Conservation (phyloP, 2,888 invertebrate species). For the Napeogenes sylphis region DNA sequence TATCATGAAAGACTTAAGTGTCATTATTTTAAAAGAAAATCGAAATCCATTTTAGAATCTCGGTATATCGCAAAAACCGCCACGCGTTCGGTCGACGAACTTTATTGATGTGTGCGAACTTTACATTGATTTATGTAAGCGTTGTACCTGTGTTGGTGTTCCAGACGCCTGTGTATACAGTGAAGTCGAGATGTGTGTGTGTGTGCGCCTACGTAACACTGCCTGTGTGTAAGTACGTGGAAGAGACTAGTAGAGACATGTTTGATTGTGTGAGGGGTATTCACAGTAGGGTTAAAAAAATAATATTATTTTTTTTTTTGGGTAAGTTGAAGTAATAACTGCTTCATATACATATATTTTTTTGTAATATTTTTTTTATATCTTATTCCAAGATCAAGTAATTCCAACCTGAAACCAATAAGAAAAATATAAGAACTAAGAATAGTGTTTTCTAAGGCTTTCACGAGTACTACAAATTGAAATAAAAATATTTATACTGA, state of each 20-base stretch:
- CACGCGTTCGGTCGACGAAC: slow-evolving; percentile 48
- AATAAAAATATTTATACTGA: too few species aligned
- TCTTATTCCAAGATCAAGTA: too few species aligned
- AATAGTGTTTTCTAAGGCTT: too few species aligned
- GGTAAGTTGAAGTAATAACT: too few species aligned
- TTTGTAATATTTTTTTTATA: too few species aligned
- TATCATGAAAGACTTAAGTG: slow-evolving; percentile 6
- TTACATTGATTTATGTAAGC: slow-evolving; percentile 19
- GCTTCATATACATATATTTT: too few species aligned
- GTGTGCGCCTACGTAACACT: slow-evolving; percentile 9
- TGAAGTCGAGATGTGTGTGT: slow-evolving; percentile 11
- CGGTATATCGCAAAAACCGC: slow-evolving; percentile 48
- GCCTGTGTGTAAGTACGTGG: slow-evolving; percentile 18
- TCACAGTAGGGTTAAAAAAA: slow-evolving; percentile 9
- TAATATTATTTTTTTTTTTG: too few species aligned
- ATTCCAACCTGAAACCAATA: too few species aligned
- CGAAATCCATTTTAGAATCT: slow-evolving; percentile 38
- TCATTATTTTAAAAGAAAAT: slow-evolving; percentile 16
- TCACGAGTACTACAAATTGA: too few species aligned
- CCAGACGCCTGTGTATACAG: slow-evolving; percentile 4
- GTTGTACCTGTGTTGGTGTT: slow-evolving; percentile 13
- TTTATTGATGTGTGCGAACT: slow-evolving; percentile 33
- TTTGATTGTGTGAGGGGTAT: slow-evolving; percentile 13
- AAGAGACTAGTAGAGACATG: slow-evolving; percentile 24
- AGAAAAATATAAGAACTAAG: too few species aligned